Evolutionary conservation across 2,113 vertebrate genomes (phyloP).

Genomic region (Pedetes capensis): DNA sequence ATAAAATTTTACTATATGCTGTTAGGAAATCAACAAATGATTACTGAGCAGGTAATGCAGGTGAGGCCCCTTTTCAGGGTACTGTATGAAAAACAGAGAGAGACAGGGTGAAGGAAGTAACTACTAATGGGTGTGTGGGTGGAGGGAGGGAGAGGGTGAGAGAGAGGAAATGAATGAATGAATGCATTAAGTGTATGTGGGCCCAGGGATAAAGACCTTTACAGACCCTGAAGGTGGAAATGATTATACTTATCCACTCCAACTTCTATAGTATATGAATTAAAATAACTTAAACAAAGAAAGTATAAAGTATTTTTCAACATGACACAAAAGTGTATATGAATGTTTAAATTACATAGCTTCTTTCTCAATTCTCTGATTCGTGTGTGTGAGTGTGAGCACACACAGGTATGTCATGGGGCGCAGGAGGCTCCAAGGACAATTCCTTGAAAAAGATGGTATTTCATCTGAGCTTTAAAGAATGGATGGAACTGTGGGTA

Average conservation of each 20-base stretch:
- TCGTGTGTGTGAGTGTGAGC: accelerated
- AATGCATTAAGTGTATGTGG: no score
- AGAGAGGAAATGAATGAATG: no score
- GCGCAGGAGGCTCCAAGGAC: background rate
- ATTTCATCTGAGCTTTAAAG: background rate
- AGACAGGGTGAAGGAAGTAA: background rate
- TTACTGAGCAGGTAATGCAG: background rate
- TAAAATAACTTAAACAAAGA: background rate
- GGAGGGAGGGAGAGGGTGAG: no score
- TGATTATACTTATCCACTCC: background rate
- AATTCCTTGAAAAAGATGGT: background rate
- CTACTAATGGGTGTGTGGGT: no score
- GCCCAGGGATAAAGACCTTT: background rate
- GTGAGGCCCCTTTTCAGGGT: background rate
- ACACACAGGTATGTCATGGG: accelerated
- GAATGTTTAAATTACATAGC: background rate
- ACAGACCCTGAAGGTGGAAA: background rate
- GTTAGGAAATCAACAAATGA: background rate
- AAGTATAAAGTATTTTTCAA: background rate
- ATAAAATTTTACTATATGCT: background rate
- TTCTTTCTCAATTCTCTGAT: background rate
- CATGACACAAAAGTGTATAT: background rate
- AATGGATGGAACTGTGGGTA: background rate
- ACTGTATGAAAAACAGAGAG: no score
- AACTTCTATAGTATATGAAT: background rate